Base-by-base conservation (phyloP, 2,888 invertebrate species). In the Drosophila kuntzei region DNA sequence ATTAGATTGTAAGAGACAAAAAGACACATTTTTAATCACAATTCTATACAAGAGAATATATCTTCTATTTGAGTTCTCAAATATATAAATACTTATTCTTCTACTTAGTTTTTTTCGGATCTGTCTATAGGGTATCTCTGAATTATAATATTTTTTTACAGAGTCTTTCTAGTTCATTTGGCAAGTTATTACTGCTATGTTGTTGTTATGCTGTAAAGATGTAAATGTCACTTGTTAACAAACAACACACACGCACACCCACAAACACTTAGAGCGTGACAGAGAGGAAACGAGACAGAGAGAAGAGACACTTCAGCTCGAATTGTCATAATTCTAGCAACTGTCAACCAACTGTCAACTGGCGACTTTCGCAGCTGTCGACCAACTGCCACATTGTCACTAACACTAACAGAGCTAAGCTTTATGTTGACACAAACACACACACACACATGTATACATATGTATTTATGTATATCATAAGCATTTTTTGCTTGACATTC, bases 281-380 rank as follows among this genome's bases (percentile, higher is more conserved):
- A 8, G 7, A 20, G 39, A 14, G 18, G 7, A 3, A 27, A 16
- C 18, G 9, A n/a, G 18, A 41, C 32, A 11, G 8, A 32, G 43
- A 43, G 39, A 44, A 43, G 39, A 44, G 37, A 18, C 47, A 29
- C 20, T 55, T 27, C 22, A 65, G 25, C 64, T 41, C 20, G 36
- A 61, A 63, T 73, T 82, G 81, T 81, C 81, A 86, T 82, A 71
- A 62, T 71, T 70, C 54, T 67, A 73, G 63, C 58, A 57, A 64
- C 78, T 78, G 77, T 78, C 80, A 80, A 63, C 80, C 61, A 66
- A 63, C 69, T 87, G 85, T 87, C 88, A 87, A 55, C 68, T 37
- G 41, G 44, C 71, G 57, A 50, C 71, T 76, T 49, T 76, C 25
- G 39, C 39, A 22, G 59, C 29, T 14, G 22, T 25, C 37, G 57